These are phyloP conservation scores for Phalanger gymnotis DNA, from an alignment of 2,797 vertebrate genomes.

Conservation along the genomic window DNA sequence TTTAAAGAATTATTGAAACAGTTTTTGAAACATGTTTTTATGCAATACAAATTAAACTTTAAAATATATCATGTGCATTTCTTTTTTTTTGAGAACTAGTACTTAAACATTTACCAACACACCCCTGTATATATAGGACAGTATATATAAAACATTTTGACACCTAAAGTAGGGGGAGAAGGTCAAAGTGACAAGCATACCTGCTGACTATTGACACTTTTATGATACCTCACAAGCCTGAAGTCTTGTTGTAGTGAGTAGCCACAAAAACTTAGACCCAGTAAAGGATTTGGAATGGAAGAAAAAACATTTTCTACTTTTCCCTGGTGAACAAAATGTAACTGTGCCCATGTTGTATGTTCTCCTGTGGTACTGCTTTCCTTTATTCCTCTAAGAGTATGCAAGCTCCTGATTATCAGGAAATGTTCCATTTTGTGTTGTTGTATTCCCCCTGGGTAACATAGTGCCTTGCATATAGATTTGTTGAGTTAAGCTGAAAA, in stretches of 20 bases:
- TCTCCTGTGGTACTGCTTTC: neutral
- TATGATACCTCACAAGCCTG: neutral
- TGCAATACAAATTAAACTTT: neutral
- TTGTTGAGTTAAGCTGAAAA: neutral
- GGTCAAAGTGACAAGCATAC: constrained; percentile 20
- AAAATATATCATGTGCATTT: neutral
- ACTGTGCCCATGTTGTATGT: neutral
- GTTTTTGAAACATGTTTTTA: neutral
- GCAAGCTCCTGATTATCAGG: neutral
- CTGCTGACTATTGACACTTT: neutral
- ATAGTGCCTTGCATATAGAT: neutral
- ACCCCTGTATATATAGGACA: neutral
- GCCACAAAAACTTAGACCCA: neutral
- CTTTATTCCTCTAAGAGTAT: neutral
- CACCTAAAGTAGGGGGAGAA: neutral
- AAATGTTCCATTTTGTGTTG: neutral
- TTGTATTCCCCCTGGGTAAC: neutral
- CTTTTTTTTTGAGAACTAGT: neutral
- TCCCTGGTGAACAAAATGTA: neutral
- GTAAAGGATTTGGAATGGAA: neutral
- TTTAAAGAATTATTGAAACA: neutral
- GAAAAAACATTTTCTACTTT: neutral
- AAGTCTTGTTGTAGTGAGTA: neutral
- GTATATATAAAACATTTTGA: constrained; percentile 36
- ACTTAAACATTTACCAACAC: neutral